phyloP scores from a whole-genome alignment of 2,797 vertebrate genomes.

The Dryobates pubescens region DNA sequence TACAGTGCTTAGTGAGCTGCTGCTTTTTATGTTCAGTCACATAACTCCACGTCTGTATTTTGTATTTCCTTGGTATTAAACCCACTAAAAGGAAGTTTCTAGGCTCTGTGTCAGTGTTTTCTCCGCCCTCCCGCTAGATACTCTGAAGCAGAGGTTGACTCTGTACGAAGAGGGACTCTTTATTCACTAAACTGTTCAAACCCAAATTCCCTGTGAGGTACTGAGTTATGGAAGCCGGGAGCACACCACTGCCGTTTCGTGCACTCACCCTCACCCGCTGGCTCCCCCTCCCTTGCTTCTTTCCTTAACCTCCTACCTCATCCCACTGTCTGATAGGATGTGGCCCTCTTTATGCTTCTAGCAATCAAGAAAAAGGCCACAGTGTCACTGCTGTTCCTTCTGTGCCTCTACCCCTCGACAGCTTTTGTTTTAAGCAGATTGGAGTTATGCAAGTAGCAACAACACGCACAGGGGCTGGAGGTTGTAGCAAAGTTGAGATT shows the following conservation, averaged over 20 bases:
- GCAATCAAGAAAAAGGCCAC: neutral
- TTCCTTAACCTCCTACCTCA: neutral
- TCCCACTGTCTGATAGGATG: neutral
- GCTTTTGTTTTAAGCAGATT: slow-evolving; percentile 7
- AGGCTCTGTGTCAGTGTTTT: slow-evolving; percentile 38
- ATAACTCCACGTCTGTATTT: slow-evolving; percentile 53
- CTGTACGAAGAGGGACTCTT: slow-evolving; percentile 44
- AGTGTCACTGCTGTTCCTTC: neutral
- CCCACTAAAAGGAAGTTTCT: slow-evolving; percentile 31
- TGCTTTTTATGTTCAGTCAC: slow-evolving; percentile 64
- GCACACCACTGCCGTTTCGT: neutral
- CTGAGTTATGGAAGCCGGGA: slow-evolving; percentile 10
- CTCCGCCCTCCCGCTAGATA: neutral
- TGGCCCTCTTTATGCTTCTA: neutral
- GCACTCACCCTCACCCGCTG: fast-evolving
- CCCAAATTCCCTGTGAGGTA: slow-evolving; percentile 16
- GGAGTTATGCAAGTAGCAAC: neutral
- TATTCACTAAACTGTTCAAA: slow-evolving; percentile 50
- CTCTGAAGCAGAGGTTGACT: slow-evolving; percentile 43
- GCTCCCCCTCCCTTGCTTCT: neutral
- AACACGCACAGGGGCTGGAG: neutral
- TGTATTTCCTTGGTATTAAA: slow-evolving; percentile 62
- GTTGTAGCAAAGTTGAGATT: neutral
- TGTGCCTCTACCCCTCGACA: neutral
- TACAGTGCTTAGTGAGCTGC: slow-evolving; percentile 73